Base-by-base conservation (phyloP, 2,888 invertebrate species). In the Epiblema foenella region DNA sequence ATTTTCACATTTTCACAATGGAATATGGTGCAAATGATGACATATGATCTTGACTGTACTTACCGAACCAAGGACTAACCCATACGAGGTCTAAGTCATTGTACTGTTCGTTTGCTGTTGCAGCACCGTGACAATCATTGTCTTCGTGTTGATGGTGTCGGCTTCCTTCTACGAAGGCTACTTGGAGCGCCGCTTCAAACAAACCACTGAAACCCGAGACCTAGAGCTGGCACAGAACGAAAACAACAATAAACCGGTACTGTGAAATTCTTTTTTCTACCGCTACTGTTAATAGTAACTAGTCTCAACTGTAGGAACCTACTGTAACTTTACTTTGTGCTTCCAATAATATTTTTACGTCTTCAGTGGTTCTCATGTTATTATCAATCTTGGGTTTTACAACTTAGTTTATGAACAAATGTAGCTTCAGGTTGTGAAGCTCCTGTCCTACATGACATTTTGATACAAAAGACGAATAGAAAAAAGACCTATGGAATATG, bases 111-210 rank as follows among this genome's bases (percentile, higher is more conserved):
- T 51, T 18, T 10, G 24, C 7, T 54, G 2, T 82, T 87, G 54
- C 89, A 95, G 96, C 74, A 90, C 94, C 2, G 92, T 94, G 57
- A 88, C 89, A 69, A 77, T 93, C 7, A 77, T 90, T 11, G 92
- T 95, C 17, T 75, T 93, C 0, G 79, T 95, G 10, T 84, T 96
- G 78, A 95, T 95, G 90, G 83, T 95, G 65, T 84, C 93, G 66
- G 94, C 95, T 1, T 95, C 96, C 0, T 81, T 95, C 51, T 96
- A 95, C 84, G 96, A 97, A 78, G 93, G 94, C 49, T 89, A 93
- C 73, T 83, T 95, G 66, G 90, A 90, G 78, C 81, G 89, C 33
- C 85, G 83, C 58, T 93, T 93, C 79, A 85, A 92, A 57, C 86
- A 90, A 71, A 85, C 86, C 42, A 83, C 85, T 66, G 87, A 85